A percentile compares a stretch with the other conserved stretches of the same genome.
Conservation (phyloP, 2,888 invertebrate genomes). For the Drosophila buzzatii region DNA sequence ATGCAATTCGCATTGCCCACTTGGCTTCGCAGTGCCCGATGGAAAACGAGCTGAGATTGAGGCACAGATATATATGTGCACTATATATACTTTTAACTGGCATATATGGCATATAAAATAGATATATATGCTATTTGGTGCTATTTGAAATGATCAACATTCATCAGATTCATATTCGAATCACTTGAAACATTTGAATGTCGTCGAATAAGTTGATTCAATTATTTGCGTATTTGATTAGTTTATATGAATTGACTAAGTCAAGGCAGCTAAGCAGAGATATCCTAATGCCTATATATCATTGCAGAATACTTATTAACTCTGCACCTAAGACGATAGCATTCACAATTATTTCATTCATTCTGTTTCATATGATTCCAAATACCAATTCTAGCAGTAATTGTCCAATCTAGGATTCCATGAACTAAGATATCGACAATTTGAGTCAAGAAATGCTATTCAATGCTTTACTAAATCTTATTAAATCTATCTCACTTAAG, state of each 20-base stretch:
- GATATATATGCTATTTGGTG: neutral
- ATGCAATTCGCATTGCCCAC: slow-evolving; percentile 58
- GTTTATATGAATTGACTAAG: too few species aligned
- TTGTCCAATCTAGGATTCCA: too few species aligned
- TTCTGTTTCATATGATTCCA: neutral
- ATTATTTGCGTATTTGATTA: neutral
- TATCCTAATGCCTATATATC: neutral
- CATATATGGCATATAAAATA: neutral
- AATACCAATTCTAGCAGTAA: neutral
- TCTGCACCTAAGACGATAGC: neutral
- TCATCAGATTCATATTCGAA: neutral
- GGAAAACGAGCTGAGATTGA: slow-evolving; percentile 50
- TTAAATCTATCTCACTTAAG: too few species aligned
- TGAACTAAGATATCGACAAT: too few species aligned
- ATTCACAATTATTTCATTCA: neutral
- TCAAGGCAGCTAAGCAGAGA: neutral
- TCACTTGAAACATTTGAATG: slow-evolving; percentile 3
- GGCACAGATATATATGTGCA: slow-evolving; percentile 18
- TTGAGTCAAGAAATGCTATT: too few species aligned
- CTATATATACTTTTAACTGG: neutral
- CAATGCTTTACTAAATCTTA: too few species aligned
- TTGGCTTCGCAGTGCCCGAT: slow-evolving; percentile 52
- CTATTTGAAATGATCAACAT: neutral
- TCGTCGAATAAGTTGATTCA: neutral
- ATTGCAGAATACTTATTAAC: neutral